phyloP scores from a whole-genome alignment of 2,888 invertebrate genomes.

The Criorhina ranunculi region DNA sequence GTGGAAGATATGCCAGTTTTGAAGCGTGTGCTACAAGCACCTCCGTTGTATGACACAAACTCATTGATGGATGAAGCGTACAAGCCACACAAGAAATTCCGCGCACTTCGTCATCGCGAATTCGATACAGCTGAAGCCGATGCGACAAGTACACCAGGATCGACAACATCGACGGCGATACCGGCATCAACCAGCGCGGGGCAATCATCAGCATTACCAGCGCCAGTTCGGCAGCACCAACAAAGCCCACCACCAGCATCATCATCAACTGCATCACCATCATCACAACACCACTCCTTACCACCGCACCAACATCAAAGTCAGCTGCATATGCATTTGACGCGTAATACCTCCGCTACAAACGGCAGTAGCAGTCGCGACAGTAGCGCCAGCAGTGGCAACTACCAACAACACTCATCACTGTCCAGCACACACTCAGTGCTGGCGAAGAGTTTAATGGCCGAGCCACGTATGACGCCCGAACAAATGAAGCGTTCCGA shows the following conservation, averaged over 20 bases:
- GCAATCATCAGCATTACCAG: conserved; percentile 59
- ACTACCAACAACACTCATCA: conserved; percentile 85
- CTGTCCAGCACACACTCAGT: conserved; percentile 95
- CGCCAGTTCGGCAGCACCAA: conserved; percentile 66
- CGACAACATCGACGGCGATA: conserved; percentile 65
- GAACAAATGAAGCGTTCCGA: conserved; percentile 96
- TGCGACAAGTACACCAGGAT: conserved; percentile 81
- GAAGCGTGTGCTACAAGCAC: conserved; percentile 96
- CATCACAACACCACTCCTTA: conserved; percentile 75
- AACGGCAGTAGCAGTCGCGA: conserved; percentile 77
- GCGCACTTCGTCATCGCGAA: conserved; percentile 92
- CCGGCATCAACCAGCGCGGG: conserved; percentile 50
- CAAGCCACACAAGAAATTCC: conserved; percentile 97
- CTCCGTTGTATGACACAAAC: conserved; percentile 95
- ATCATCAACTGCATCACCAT: conserved; percentile 72
- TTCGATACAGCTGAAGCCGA: conserved; percentile 90
- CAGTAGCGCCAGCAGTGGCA: conserved; percentile 76
- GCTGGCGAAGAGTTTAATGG: conserved; percentile 95
- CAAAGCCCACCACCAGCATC: conserved; percentile 79
- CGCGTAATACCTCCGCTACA: conserved; percentile 85
- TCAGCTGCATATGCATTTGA: conserved; percentile 86
- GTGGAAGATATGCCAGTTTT: conserved; percentile 97
- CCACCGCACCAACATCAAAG: conserved; percentile 80
- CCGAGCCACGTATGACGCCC: conserved; percentile 96
- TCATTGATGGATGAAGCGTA: conserved; percentile 97